Base-by-base conservation (phyloP, 1,140 invertebrate genomes). In the Dreissena rostriformis region DNA sequence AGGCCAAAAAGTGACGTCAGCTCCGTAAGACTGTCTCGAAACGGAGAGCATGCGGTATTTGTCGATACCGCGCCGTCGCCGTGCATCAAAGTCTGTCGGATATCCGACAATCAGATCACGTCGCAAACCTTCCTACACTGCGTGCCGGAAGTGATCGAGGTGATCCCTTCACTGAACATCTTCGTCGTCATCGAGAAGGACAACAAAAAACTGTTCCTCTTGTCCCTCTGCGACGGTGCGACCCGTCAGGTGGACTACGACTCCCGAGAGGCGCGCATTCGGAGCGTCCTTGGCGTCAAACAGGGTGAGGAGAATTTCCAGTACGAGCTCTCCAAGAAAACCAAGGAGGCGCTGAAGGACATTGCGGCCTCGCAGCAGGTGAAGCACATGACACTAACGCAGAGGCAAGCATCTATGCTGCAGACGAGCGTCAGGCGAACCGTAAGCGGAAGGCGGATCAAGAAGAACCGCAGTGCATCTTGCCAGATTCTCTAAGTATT, bases 21-120 rank as follows among this genome's bases (percentile, higher is more conserved):
- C 10, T 84, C 65, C 39, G 52, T 78, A 0, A 73, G 82, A 1
- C 29, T 84, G 24, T 71, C 82, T 14, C 57, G 67, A 17, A 53
- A 70, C 19, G 82, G 82, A 49, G 63, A 72, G n/a, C 82, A 84
- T 24, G 82, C 73, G 17, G 67, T 84, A 0, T 84, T 57, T 15
- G 72, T 78, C 14, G 82, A 84, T 52, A 77, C 67, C 2, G 17
- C 63, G 17, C 82, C 73, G n/a, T 24, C 55, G 6, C 65, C 68
- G 0, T 84, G 82, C 52, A 55, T 84, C 17, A 84, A 84, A 29
- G 82, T 84, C 19, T 84, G 82, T 26, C 74, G 82, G 29, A 39
- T 84, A 15, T 24, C n/a, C 17, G 82, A 84, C 39, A 76, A 61
- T 53, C 66, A 76, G 39, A 28, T 77, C 4, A 28, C 70, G 22